Percentiles rank a stretch among this genome's conserved stretches.
phyloP scores from a whole-genome alignment of 1,140 invertebrate genomes.

The Chrysoperla carnea region DNA sequence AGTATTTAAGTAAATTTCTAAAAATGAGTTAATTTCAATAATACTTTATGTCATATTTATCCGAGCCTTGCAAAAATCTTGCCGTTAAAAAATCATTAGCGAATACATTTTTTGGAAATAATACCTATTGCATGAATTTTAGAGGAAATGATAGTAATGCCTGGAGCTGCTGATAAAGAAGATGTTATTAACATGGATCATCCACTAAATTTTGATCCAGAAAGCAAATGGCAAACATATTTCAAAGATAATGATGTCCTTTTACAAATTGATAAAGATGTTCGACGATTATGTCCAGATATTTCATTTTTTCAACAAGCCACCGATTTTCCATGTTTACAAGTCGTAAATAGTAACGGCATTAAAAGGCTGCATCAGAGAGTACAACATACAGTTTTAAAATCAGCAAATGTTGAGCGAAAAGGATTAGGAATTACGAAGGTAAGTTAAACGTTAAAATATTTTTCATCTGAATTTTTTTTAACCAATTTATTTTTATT shows the following conservation, averaged over 20 bases:
- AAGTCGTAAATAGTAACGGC: slow-evolving; percentile 54
- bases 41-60: no score
- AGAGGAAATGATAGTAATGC: slow-evolving; percentile 71
- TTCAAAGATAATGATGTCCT: slow-evolving; percentile 96
- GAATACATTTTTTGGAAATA: no score
- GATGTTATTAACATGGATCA: slow-evolving; percentile 52
- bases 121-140: slow-evolving; percentile 4
- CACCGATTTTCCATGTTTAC: slow-evolving; percentile 67
- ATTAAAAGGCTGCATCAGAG: slow-evolving; percentile 67
- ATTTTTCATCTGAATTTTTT: slow-evolving; percentile 2
- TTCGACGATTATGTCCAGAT: slow-evolving; percentile 83
- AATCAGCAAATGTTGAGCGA: slow-evolving; percentile 72
- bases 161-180: slow-evolving; percentile 36
- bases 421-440: slow-evolving; percentile 80
- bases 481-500: slow-evolving; percentile 1
- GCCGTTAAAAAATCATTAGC: no score
- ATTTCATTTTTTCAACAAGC: slow-evolving; percentile 93
- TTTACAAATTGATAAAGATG: slow-evolving; percentile 94
- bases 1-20: no score
- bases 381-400: slow-evolving; percentile 70
- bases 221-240: slow-evolving; percentile 82
- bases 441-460: slow-evolving; percentile 28
- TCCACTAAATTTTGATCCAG: slow-evolving; percentile 84
- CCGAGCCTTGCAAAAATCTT: no score
- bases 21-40: no score